Base-by-base conservation (phyloP, 2,888 invertebrate species). In the Laspeyria flexula region DNA sequence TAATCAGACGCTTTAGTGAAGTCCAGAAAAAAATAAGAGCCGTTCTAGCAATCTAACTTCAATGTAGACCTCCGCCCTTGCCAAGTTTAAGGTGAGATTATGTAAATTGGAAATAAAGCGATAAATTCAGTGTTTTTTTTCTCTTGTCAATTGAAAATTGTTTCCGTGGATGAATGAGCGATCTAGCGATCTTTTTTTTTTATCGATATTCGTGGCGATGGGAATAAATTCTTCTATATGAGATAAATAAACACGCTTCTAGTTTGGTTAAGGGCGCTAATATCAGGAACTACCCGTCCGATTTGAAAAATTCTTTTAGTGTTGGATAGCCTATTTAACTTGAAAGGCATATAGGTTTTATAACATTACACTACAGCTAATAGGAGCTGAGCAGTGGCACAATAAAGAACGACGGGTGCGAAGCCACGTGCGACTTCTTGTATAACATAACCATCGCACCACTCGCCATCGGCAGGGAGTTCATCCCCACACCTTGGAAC, bases 81-180 rank as follows among this genome's bases (percentile, higher is more conserved):
- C 55, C 57, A 72, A 71, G 75, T 65, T 64, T 61, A 67, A 67
- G 68, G 68, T 64, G 68, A 75, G 82, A 81, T 86, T 85, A 85
- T 83, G 84, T 73, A 82, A 80, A 84, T 83, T 77, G 76, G 66
- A 65, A 77, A 76, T 61, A 75, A 79, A 77, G 71, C 73, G 73
- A 75, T 71, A 73, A 77, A 79, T 77, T 71, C 70, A 71, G 58
- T 67, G 62, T 68, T 58, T 66, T 47, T 25, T 25, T 37, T 40
- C 46, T 52, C 39, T 65, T 55, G 45, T 55, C 55, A 58, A 57
- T 56, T 33, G 45, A 18, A 55, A 45, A 63, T 63, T 55, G 57
- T 63, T 66, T 57, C 18, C 45, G 38, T 54, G 54, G 66, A 59
- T 38, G 56, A 43, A 50, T 38, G 29, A 43, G 37, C 33, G 50